Base-by-base conservation (phyloP, 2,797 vertebrate species). In the Scomberomorus guttatus region DNA sequence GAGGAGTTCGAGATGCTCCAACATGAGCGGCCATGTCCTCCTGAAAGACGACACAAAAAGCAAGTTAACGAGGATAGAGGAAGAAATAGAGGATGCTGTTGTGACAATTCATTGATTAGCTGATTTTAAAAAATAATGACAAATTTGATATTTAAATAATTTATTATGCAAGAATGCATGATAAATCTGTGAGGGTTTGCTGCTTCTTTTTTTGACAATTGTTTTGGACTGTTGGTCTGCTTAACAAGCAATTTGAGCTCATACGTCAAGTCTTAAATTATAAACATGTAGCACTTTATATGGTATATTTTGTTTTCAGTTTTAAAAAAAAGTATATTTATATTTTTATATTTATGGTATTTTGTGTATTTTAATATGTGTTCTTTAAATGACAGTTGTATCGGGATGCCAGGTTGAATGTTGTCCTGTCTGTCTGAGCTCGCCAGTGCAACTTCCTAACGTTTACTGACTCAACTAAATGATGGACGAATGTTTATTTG, bases 21-120 rank as follows among this genome's bases (percentile, higher is more conserved):
- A 99, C 97, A 0, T 99, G 97, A 14, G 98, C 95, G 0, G 98
- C 98, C 98, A 99, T 99, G 91, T 99, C 98, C 95, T 99, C 98
- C 98, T 99, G 70, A 27, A 92, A 20, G 0, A 69, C 50, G 81
- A 57, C 17, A 72, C 2, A 69, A 61, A 68, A 27, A 57, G 34
- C 20, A 52, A 56, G 59, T 34, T 27, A 17, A 59, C 3, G 15
- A 68, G 15, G 18, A 60, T 0, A 13, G 2, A 5, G 34, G 11
- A 54, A 14, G 20, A 25, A 50, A 13, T 5, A 18, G 27, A n/a
- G n/a, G n/a, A n/a, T 3, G 12, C 12, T n/a, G 39, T 18, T 39
- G 24, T 68, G 9, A 39, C n/a, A 20, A 55, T 13, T 54, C 1
- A 52, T 10, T n/a, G 22, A 25, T 62, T 25, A 17, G 18, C 3